Evolutionary conservation across 2,113 vertebrate genomes (phyloP).

Genomic region (Phoxinus phoxinus): DNA sequence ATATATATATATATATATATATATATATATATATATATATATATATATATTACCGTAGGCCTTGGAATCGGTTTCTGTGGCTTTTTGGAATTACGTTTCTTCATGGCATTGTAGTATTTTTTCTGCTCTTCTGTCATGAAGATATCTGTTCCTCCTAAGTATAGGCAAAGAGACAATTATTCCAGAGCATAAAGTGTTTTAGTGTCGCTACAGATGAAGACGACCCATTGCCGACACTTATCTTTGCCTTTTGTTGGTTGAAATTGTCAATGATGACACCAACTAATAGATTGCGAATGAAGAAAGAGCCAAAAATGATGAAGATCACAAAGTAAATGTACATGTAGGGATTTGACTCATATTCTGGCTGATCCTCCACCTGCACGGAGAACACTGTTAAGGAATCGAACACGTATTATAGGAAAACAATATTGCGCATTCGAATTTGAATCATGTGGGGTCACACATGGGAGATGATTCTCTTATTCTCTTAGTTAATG

Average conservation of each 20-base stretch:
- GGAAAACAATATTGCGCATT: neutral
- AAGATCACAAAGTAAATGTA: constrained; percentile 90
- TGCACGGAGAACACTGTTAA: constrained; percentile 57
- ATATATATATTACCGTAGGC: constrained; percentile 77
- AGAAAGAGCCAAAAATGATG: constrained; percentile 88
- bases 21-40: too few species aligned
- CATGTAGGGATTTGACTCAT: constrained; percentile 86
- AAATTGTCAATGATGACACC: constrained; percentile 91
- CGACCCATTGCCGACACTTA: constrained; percentile 73
- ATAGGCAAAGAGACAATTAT: constrained; percentile 68
- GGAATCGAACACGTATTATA: neutral
- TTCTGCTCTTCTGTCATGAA: constrained; percentile 99
- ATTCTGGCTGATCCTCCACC: constrained; percentile 80
- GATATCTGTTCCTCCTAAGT: constrained; percentile 94
- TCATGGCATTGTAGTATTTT: constrained; percentile 98
- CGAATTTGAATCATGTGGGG: too few species aligned
- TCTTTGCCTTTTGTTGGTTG: constrained; percentile 93
- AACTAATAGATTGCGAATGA: constrained; percentile 88
- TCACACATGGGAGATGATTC: too few species aligned
- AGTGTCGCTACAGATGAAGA: neutral
- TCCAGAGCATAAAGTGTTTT: neutral
- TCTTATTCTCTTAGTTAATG: neutral
- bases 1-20: too few species aligned
- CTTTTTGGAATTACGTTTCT: constrained; percentile 94
- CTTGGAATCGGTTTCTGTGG: constrained; percentile 93